phyloP scores from a whole-genome alignment of 2,888 invertebrate genomes.

The Xestia sexstrigata region DNA sequence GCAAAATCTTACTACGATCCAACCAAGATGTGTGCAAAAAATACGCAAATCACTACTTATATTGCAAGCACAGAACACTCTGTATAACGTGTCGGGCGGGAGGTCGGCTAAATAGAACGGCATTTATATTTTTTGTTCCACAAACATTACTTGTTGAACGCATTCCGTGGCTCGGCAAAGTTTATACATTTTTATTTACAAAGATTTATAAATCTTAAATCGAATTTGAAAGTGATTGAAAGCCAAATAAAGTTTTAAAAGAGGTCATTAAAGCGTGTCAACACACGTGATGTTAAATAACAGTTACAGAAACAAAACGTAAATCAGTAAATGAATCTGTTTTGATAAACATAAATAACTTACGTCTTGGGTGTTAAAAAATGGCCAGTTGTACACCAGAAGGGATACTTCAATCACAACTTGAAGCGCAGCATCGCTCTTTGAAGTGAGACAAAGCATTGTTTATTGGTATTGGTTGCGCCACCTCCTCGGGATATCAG shows the following conservation, averaged over 20 bases:
- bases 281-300: conserved; percentile 43
- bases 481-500: conserved; percentile 76
- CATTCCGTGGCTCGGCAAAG: conserved; percentile 38
- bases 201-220: conserved; percentile 56
- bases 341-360: conserved; percentile 62
- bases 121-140: conserved; percentile 39
- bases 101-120: conserved; percentile 31
- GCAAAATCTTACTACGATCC: conserved; percentile 28
- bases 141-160: conserved; percentile 39
- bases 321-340: conserved; percentile 62
- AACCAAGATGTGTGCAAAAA: conserved; percentile 37
- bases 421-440: conserved; percentile 75
- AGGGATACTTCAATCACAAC: conserved; percentile 83
- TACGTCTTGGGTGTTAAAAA: conserved; percentile 57
- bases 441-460: conserved; percentile 83
- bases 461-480: conserved; percentile 83
- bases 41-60: conserved; percentile 36
- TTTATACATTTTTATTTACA: conserved; percentile 34
- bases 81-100: conserved; percentile 7
- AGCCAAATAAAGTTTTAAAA: conserved; percentile 59
- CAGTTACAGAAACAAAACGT: conserved; percentile 54
- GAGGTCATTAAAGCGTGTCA: conserved; percentile 51
- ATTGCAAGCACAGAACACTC: conserved; percentile 15
- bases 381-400: conserved; percentile 69
- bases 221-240: conserved; percentile 55